These are phyloP conservation scores for Limnephilus auricula DNA, from an alignment of 2,888 invertebrate species.

Conservation along the genomic window DNA sequence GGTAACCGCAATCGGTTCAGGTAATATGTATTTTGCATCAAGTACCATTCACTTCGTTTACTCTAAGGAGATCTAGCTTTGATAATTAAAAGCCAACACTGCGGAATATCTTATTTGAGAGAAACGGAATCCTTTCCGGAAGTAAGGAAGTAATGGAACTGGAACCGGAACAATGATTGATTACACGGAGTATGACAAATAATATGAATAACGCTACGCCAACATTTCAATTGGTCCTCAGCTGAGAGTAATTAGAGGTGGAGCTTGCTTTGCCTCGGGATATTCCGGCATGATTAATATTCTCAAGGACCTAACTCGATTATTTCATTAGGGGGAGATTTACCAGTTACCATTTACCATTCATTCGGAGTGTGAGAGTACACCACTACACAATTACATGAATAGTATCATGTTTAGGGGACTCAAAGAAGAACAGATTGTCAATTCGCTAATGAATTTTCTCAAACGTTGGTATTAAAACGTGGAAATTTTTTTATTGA, in stretches of 20 bases:
- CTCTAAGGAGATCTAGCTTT: background rate
- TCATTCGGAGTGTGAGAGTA: background rate
- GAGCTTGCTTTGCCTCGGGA: background rate
- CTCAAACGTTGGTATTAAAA: background rate
- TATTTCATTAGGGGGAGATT: background rate
- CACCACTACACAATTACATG: background rate
- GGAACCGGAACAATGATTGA: conserved; percentile 31
- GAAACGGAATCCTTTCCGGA: background rate
- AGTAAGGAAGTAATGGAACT: background rate
- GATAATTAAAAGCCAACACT: background rate
- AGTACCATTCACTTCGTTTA: background rate
- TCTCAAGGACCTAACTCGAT: conserved; percentile 18
- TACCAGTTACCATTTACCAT: background rate
- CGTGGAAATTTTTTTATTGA: background rate
- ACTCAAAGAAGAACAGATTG: background rate
- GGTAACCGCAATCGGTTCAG: no score
- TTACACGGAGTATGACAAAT: conserved; percentile 24
- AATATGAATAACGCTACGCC: background rate
- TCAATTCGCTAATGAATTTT: background rate
- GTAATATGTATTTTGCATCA: background rate
- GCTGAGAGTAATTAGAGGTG: conserved; percentile 24
- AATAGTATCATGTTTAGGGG: background rate
- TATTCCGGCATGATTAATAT: conserved; percentile 12
- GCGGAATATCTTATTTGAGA: background rate
- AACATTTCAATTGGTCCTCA: conserved; percentile 3